Percentiles rank a stretch among this genome's conserved stretches.
Evolutionary conservation across 2,797 vertebrate species (phyloP).

Genomic region (Phyllotis vaccarum): DNA sequence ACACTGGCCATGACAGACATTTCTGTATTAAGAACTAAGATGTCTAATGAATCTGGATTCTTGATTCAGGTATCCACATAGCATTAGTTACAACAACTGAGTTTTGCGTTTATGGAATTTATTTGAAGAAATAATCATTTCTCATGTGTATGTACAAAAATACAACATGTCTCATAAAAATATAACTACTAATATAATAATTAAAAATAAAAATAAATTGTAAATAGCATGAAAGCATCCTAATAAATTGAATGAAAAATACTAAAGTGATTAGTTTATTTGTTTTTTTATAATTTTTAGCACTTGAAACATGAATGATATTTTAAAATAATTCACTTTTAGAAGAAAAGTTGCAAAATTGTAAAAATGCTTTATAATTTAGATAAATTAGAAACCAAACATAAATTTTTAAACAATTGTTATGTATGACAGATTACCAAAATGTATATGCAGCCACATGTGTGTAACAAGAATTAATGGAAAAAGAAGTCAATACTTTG

Average conservation of each 20-base stretch:
- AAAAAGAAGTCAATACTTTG: not conserved
- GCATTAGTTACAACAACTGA: not conserved
- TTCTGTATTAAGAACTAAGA: not conserved
- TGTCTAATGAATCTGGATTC: not conserved
- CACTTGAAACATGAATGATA: too few species aligned
- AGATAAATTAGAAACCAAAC: not conserved
- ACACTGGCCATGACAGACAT: not conserved
- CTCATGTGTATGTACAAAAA: not conserved
- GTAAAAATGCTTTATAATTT: not conserved
- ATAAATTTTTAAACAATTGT: not conserved
- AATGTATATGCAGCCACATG: fast-evolving
- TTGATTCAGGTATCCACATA: not conserved
- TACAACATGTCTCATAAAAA: not conserved
- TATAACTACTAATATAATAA: not conserved
- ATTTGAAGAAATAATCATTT: not conserved
- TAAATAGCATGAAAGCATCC: not conserved
- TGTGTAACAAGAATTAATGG: not conserved
- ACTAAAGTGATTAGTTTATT: not conserved
- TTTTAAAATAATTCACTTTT: not conserved
- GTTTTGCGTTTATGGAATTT: not conserved
- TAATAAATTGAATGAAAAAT: not conserved
- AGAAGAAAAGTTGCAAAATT: not conserved
- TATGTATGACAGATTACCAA: not conserved
- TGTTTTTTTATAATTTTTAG: too few species aligned
- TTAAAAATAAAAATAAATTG: not conserved